These are phyloP conservation scores for Cydia strobilella DNA, from an alignment of 1,140 invertebrate species.

Conservation along the genomic window DNA sequence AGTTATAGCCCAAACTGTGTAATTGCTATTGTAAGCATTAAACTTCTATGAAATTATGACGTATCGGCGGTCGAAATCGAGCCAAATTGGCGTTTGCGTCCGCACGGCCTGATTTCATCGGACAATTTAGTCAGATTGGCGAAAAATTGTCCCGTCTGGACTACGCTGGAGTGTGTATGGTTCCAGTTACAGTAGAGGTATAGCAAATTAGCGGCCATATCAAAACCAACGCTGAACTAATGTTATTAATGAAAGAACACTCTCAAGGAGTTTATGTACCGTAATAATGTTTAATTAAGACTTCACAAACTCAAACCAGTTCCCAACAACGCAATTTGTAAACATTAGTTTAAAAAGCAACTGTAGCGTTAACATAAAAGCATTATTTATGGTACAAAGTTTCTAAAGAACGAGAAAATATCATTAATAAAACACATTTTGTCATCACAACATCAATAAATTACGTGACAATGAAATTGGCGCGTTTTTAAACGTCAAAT, in stretches of 20 bases:
- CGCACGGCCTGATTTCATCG: no score
- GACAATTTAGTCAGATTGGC: no score
- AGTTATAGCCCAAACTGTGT: no score
- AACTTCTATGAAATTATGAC: no score
- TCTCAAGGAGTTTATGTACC: conserved; percentile 31
- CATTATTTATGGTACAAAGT: conserved; percentile 34
- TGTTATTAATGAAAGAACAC: conserved; percentile 11
- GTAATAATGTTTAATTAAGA: conserved; percentile 31
- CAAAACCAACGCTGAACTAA: background rate
- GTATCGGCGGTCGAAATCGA: no score
- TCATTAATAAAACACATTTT: conserved; percentile 38
- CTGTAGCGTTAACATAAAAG: conserved; percentile 35
- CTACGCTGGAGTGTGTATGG: no score
- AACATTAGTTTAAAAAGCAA: conserved; percentile 35
- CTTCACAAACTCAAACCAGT: conserved; percentile 33
- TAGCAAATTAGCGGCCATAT: background rate
- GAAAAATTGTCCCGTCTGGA: no score
- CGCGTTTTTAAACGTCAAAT: conserved; percentile 37
- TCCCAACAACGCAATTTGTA: conserved; percentile 34
- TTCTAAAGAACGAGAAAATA: conserved; percentile 30
- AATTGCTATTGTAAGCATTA: no score
- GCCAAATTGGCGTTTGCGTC: no score
- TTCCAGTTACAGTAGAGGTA: no score
- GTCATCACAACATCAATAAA: conserved; percentile 37
- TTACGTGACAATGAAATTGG: conserved; percentile 35